Conservation (phyloP, 2,888 invertebrate genomes). For the Theodoxus fluviatilis region DNA sequence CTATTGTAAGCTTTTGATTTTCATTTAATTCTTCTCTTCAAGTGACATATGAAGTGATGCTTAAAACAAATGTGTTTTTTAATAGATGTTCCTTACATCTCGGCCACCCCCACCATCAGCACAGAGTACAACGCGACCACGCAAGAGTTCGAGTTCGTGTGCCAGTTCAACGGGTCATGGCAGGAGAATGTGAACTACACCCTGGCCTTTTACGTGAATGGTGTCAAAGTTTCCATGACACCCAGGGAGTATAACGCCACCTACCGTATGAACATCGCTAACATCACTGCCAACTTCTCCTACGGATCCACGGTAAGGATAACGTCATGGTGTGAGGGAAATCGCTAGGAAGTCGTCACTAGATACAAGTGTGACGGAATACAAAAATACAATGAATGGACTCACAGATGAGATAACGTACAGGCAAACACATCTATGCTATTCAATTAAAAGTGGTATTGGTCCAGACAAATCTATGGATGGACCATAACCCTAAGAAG, state of each 20-base stretch:
- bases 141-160: constrained; percentile 32
- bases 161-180: constrained; percentile 32
- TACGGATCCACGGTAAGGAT: constrained; percentile 33
- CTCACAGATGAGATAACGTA: too few species aligned
- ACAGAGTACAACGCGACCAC: constrained; percentile 32
- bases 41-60: too few species aligned
- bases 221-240: not conserved
- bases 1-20: too few species aligned
- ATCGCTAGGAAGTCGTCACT: too few species aligned
- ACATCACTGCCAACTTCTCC: constrained; percentile 30
- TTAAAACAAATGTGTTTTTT: too few species aligned
- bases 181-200: constrained; percentile 30
- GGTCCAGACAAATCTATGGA: too few species aligned
- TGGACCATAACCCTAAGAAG: too few species aligned
- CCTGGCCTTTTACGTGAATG: constrained; percentile 34
- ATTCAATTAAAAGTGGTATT: too few species aligned
- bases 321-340: not conserved
- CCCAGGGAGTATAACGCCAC: constrained; percentile 23
- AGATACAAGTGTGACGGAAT: too few species aligned
- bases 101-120: constrained; percentile 32
- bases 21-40: too few species aligned
- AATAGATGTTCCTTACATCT: constrained; percentile 38
- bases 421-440: too few species aligned
- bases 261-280: constrained; percentile 19
- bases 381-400: too few species aligned